Conservation (phyloP, 1,140 invertebrate species). For the Calliphora vicina region DNA sequence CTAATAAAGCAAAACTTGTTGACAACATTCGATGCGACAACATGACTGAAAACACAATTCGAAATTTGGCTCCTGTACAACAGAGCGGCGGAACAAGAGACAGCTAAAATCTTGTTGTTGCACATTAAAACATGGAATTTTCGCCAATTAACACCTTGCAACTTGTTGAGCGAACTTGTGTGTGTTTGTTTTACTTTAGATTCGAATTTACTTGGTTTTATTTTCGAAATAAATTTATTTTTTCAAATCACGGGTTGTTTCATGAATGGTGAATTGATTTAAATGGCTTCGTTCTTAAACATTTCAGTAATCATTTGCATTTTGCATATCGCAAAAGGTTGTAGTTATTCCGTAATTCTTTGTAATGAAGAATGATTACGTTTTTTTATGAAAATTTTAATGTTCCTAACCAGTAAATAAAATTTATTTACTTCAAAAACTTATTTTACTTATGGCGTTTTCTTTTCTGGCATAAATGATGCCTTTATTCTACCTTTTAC, state of each 20-base stretch:
- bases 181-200: background rate
- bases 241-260: background rate
- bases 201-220: slow-evolving; percentile 8
- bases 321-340: too few relatives aligned
- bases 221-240: background rate
- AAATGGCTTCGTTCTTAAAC: too few relatives aligned
- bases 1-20: slow-evolving; percentile 64
- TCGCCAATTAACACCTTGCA: slow-evolving; percentile 64
- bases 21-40: slow-evolving; percentile 56
- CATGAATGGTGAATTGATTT: background rate
- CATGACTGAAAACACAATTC: slow-evolving; percentile 29
- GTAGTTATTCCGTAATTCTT: too few relatives aligned
- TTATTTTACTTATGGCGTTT: too few relatives aligned
- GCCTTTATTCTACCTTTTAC: too few relatives aligned
- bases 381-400: too few relatives aligned
- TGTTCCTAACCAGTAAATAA: too few relatives aligned
- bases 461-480: too few relatives aligned
- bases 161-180: slow-evolving; percentile 51
- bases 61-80: slow-evolving; percentile 3
- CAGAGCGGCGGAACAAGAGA: slow-evolving; percentile 7
- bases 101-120: slow-evolving; percentile 45
- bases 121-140: slow-evolving; percentile 58
- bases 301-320: too few relatives aligned
- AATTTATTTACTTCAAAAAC: too few relatives aligned
- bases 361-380: too few relatives aligned